Percentiles rank a stretch among this genome's conserved stretches.
These are phyloP conservation scores for Salvelinus alpinus DNA, from an alignment of 2,113 vertebrate species.

Conservation along the genomic window DNA sequence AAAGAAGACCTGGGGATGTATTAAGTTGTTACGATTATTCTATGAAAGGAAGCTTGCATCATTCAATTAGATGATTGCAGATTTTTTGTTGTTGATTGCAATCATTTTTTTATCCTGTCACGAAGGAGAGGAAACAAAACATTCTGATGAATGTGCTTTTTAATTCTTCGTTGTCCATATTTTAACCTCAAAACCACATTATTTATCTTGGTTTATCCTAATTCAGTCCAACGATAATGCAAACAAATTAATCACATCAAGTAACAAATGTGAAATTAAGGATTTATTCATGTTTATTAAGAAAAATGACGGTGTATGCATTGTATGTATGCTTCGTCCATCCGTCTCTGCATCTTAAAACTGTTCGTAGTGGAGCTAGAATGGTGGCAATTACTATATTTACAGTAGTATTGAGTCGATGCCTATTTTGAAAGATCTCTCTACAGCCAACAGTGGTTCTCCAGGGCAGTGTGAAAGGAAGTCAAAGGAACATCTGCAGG, in stretches of 20 bases:
- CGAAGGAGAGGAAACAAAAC: background rate
- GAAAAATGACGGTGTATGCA: background rate
- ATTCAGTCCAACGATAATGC: no score
- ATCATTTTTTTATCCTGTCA: background rate
- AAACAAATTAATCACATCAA: no score
- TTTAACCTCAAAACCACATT: no score
- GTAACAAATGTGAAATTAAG: no score
- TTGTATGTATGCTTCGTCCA: background rate
- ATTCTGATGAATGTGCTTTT: background rate
- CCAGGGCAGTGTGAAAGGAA: slow-evolving; percentile 6
- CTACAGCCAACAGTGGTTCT: background rate
- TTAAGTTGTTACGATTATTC: slow-evolving; percentile 45
- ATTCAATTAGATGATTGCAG: background rate
- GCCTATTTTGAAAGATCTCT: background rate
- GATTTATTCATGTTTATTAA: no score
- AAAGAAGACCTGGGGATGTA: slow-evolving; percentile 52
- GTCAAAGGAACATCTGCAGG: slow-evolving; percentile 36
- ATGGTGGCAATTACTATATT: background rate
- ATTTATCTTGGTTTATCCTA: no score
- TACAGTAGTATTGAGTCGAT: background rate
- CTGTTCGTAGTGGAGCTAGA: background rate
- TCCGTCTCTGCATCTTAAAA: background rate
- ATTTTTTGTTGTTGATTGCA: background rate
- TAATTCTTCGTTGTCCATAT: no score
- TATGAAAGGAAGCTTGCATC: no score